phyloP scores from a whole-genome alignment of 2,797 vertebrate genomes.

The Natrix natrix region DNA sequence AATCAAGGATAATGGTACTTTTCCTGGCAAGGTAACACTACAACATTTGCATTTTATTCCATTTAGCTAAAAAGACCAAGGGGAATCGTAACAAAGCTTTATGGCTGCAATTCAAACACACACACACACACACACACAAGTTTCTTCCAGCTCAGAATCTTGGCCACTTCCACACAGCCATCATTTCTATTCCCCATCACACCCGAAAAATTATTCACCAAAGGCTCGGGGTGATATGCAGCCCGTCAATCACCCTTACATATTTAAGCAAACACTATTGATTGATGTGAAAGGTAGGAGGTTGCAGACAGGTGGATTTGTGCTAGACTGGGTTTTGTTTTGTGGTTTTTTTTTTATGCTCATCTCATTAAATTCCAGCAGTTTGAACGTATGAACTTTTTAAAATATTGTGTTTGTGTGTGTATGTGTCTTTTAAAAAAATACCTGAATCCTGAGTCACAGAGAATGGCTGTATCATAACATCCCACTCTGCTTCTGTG shows the following conservation, averaged over 20 bases:
- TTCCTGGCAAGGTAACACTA: neutral
- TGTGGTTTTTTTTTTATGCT: constrained; percentile 23
- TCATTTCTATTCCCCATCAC: constrained; percentile 26
- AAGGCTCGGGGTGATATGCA: constrained; percentile 65
- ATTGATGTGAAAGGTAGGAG: constrained; percentile 40
- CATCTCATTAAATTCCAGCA: constrained; percentile 17
- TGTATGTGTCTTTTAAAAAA: neutral
- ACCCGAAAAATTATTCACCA: constrained; percentile 52
- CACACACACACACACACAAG: neutral
- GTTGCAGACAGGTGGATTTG: constrained; percentile 34
- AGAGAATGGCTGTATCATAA: neutral
- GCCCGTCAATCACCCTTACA: constrained; percentile 69
- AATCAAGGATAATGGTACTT: neutral
- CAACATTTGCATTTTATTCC: neutral
- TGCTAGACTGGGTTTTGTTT: constrained; percentile 33
- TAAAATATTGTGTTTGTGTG: neutral
- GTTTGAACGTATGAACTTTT: constrained; percentile 31
- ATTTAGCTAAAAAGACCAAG: neutral
- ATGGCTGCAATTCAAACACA: neutral
- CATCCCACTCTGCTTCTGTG: neutral
- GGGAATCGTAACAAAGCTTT: neutral
- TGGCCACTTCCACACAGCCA: neutral
- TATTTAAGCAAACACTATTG: constrained; percentile 53
- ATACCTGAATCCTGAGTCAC: neutral
- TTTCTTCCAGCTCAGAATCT: neutral